phyloP scores from a whole-genome alignment of 2,888 invertebrate genomes.

The Mythimna loreyi region DNA sequence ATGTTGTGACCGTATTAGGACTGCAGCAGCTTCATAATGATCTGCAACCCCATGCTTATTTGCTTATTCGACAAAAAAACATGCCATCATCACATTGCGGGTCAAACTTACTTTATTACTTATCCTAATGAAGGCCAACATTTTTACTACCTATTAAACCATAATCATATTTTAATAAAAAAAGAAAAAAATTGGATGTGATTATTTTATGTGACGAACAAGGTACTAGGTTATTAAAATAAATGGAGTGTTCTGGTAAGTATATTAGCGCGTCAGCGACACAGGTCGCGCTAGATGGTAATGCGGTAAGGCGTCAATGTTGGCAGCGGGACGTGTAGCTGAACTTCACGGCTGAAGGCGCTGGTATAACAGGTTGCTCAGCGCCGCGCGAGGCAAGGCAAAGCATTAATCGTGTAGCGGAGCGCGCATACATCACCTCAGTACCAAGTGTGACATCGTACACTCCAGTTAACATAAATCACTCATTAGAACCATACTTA shows the following conservation, averaged over 20 bases:
- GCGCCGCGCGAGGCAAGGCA: constrained; percentile 70
- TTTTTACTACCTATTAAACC: background rate
- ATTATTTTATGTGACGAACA: constrained; percentile 18
- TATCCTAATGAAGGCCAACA: constrained; percentile 6
- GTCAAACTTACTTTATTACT: background rate
- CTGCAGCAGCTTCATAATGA: constrained; percentile 9
- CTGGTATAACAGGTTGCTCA: constrained; percentile 78
- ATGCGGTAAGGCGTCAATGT: constrained; percentile 73
- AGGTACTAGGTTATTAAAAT: constrained; percentile 42
- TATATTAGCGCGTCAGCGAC: constrained; percentile 48
- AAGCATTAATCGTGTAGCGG: constrained; percentile 74
- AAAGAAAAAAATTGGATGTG: background rate
- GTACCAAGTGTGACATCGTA: constrained; percentile 76
- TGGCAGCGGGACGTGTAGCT: constrained; percentile 73
- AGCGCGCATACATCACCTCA: constrained; percentile 74
- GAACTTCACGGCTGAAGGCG: constrained; percentile 78
- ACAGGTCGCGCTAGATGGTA: constrained; percentile 58
- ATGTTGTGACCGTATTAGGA: constrained; percentile 10
- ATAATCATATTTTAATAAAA: constrained; percentile 4
- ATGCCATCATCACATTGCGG: background rate
- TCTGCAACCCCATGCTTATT: background rate
- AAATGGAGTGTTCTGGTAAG: constrained; percentile 42
- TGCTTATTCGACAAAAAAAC: too few species aligned
- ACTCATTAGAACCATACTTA: constrained; percentile 83
- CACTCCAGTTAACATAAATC: constrained; percentile 84